phyloP scores from a whole-genome alignment of 92 coral and sea anemone genomes.

The Umimayanthus chanpuru region DNA sequence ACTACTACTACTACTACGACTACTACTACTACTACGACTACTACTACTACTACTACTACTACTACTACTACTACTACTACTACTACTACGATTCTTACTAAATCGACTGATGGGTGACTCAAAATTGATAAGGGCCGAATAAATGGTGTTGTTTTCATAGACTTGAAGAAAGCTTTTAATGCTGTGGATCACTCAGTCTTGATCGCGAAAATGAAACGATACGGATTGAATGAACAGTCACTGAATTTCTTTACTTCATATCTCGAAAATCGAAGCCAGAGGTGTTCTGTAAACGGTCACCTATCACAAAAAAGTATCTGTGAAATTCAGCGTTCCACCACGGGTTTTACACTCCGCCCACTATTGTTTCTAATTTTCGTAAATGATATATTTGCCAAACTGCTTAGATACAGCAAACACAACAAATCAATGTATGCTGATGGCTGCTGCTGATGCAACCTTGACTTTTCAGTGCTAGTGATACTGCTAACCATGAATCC shows the following conservation, averaged over 20 bases:
- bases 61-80: no score
- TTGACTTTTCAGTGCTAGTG: slow-evolving; percentile 31
- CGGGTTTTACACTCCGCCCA: slow-evolving; percentile 11
- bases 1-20: no score
- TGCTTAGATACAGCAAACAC: neutral
- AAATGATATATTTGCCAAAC: slow-evolving; percentile 9
- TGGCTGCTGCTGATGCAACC: slow-evolving; percentile 32
- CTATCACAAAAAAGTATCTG: neutral
- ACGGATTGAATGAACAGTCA: slow-evolving; percentile 1
- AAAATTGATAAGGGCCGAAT: no score
- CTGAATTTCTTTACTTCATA: slow-evolving; percentile 18
- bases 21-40: no score
- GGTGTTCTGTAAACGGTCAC: slow-evolving; percentile 21
- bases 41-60: no score
- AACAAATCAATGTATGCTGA: slow-evolving; percentile 26
- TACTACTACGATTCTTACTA: no score
- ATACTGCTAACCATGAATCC: neutral
- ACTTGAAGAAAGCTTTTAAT: slow-evolving; percentile 26
- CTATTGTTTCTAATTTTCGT: neutral
- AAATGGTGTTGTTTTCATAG: neutral
- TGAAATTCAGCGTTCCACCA: slow-evolving; percentile 29
- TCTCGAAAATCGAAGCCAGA: slow-evolving; percentile 17
- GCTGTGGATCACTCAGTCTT: slow-evolving; percentile 17
- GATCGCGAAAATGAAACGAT: neutral
- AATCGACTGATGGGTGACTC: no score